phyloP scores from a whole-genome alignment of 2,797 vertebrate genomes.

The Pseudochirops corinnae region DNA sequence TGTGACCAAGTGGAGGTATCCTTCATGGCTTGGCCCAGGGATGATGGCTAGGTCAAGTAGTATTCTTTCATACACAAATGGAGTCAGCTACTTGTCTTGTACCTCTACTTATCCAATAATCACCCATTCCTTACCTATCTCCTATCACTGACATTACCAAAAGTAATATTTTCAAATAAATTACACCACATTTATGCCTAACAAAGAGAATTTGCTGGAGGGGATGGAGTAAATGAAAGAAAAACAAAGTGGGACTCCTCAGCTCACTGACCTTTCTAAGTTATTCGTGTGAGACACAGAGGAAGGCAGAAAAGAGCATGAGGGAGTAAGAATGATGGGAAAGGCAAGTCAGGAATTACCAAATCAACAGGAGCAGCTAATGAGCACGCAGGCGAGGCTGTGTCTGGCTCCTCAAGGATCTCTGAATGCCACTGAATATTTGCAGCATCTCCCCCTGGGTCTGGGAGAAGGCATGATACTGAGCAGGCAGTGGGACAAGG shows the following conservation, averaged over 20 bases:
- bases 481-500: neutral
- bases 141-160: neutral
- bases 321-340: neutral
- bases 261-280: slow-evolving; percentile 3
- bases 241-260: neutral
- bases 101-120: neutral
- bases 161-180: neutral
- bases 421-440: neutral
- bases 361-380: neutral
- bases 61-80: neutral
- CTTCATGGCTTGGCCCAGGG: neutral
- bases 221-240: neutral
- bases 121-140: neutral
- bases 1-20: neutral
- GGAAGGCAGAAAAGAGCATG: neutral
- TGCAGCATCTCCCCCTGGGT: neutral
- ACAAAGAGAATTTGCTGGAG: neutral
- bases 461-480: neutral
- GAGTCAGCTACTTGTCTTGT: neutral
- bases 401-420: neutral
- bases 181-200: neutral
- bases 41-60: neutral
- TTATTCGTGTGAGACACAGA: neutral
- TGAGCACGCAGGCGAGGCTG: neutral
- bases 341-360: neutral